Percentiles rank a stretch among this genome's conserved stretches.
Conservation (phyloP, 2,797 vertebrate species). For the Philypnodon macrostomus region DNA sequence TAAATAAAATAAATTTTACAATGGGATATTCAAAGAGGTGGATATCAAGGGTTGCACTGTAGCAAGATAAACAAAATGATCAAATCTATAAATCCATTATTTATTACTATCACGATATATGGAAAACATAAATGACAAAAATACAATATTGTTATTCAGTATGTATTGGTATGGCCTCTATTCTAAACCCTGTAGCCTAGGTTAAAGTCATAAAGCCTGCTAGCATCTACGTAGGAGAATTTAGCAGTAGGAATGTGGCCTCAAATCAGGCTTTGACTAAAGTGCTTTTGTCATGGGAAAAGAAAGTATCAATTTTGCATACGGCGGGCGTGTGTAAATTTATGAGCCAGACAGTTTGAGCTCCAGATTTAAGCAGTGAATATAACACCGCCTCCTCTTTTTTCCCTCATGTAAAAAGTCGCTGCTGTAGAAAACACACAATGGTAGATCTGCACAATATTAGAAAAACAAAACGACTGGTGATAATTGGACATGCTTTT, state of each 20-base stretch:
- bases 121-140: no score
- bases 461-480: no score
- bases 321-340: conserved; percentile 4
- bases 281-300: conserved; percentile 4
- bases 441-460: no score
- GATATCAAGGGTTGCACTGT: no score
- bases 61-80: no score
- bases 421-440: conserved; percentile 10
- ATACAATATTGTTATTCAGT: no score
- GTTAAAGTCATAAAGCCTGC: neutral
- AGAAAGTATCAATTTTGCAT: conserved; percentile 10
- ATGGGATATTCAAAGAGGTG: no score
- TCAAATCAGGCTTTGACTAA: conserved; percentile 7
- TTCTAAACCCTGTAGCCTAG: neutral
- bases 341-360: conserved; percentile 11
- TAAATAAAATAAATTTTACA: no score
- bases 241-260: neutral
- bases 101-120: no score
- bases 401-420: conserved; percentile 5
- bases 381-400: neutral
- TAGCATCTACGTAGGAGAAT: neutral
- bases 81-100: no score
- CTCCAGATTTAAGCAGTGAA: conserved; percentile 1
- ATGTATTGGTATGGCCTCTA: no score
- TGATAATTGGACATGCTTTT: no score